Base-by-base conservation (phyloP, 2,113 vertebrate genomes). In the Paedocypris sp. region DNA sequence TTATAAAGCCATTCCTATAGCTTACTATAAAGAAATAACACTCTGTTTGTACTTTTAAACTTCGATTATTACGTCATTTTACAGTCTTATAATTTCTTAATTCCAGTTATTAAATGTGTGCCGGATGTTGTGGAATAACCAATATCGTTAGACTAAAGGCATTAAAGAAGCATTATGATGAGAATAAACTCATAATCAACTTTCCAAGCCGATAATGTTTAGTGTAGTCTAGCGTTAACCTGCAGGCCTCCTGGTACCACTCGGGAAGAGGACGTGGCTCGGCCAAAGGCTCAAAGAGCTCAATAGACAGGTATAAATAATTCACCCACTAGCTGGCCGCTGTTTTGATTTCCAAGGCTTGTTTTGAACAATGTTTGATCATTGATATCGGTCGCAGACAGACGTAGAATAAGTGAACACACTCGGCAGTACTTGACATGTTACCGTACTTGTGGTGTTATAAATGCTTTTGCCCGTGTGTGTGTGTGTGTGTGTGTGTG, bases 351-450 rank as follows among this genome's bases (percentile, higher is more conserved):
- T 64, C 32, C 49, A 36, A 15, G 38, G 38, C 39, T 32, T 42
- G 29, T 42, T 45, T 36, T 69, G 67, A 69, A 63, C 47, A 59
- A 35, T 59, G 31, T 69, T 64, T 62, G 60, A 69, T 59, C 67
- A 64, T 38, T 60, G 47, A 64, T 57, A 57, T 36, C 48, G 6
- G 25, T 25, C 42, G 15, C 18, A 31, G 26, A 43, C 18, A 43
- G 7, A 58, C 10, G 19, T 23, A 57, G 25, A 57, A 31, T 15
- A 22, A 16, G 16, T 28, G 18, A 57, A 58, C 9, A 31, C 15
- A 58, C 31, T 42, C 23, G n/a, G 26, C 6, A 20, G 6, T 32
- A 39, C 39, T 11, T 20, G 20, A 57, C 38, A 43, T n/a, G 38
- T 13, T 32, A 10, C 33, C 8, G 52, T 18, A 29, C 23, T 56